Evolutionary conservation across 1,140 invertebrate genomes (phyloP).

Genomic region (fruit fly (Drosophila melanogaster)): DNA sequence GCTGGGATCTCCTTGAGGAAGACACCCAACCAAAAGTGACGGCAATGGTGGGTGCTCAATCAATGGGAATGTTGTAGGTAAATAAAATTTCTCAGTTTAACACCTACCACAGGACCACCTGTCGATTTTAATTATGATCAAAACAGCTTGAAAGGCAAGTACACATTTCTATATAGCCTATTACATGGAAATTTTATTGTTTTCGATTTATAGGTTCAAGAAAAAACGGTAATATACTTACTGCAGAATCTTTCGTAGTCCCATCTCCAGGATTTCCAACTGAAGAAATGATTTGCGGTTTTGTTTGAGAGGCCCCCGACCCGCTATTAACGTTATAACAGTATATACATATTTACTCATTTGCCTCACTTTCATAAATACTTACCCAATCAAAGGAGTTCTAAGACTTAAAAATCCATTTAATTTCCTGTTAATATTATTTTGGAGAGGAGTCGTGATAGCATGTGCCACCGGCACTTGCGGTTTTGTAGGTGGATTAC

Average conservation of each 20-base stretch:
- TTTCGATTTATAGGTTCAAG: too few species aligned
- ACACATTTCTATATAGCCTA: too few species aligned
- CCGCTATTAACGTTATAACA: conserved; percentile 16
- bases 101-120: too few species aligned
- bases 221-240: conserved; percentile 33
- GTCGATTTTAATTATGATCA: too few species aligned
- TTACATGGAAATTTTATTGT: too few species aligned
- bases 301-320: conserved; percentile 85
- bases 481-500: conserved; percentile 64
- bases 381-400: conserved; percentile 91
- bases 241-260: conserved; percentile 67
- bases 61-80: too few species aligned
- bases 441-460: conserved; percentile 69
- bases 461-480: conserved; percentile 58
- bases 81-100: too few species aligned
- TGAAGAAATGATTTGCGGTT: conserved; percentile 86
- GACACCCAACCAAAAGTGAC: too few species aligned
- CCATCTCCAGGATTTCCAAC: conserved; percentile 79
- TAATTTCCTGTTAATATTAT: conserved; percentile 85
- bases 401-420: conserved; percentile 92
- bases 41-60: too few species aligned
- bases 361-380: background rate
- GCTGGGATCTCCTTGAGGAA: too few species aligned
- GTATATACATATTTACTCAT: background rate
- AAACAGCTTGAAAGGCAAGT: too few species aligned